Percentiles rank a stretch among this genome's conserved stretches.
Evolutionary conservation across 2,888 invertebrate species (phyloP).

Genomic region (Noctua pronuba): DNA sequence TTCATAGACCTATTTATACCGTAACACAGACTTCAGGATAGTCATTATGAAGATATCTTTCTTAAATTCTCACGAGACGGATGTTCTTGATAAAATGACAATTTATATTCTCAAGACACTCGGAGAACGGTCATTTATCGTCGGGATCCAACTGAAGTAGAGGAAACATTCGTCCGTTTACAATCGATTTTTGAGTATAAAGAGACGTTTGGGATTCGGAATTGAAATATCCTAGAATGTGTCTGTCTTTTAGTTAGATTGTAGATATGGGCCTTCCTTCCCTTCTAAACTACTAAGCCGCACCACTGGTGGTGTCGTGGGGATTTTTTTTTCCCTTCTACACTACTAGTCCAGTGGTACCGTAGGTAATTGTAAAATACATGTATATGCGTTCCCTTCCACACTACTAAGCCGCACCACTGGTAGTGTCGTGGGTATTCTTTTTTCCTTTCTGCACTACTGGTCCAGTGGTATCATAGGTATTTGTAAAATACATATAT

Average conservation of each 20-base stretch:
- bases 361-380: too few relatives aligned
- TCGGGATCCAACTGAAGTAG: slow-evolving; percentile 10
- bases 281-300: too few relatives aligned
- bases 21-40: not conserved
- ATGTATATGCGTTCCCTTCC: too few relatives aligned
- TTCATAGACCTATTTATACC: not conserved
- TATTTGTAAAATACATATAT: too few relatives aligned
- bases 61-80: slow-evolving; percentile 6
- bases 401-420: too few relatives aligned
- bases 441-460: too few relatives aligned
- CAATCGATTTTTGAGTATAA: slow-evolving; percentile 20
- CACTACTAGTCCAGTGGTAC: too few relatives aligned
- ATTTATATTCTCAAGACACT: slow-evolving; percentile 31
- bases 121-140: slow-evolving; percentile 47
- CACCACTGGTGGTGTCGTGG: too few relatives aligned
- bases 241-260: not conserved
- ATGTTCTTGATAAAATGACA: slow-evolving; percentile 45
- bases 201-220: slow-evolving; percentile 12
- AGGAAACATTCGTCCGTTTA: slow-evolving; percentile 24
- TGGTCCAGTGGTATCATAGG: too few relatives aligned
- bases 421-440: too few relatives aligned
- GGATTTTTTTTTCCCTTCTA: too few relatives aligned
- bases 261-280: too few relatives aligned
- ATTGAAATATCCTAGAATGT: not conserved
- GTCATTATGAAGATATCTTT: not conserved